Evolutionary conservation across 2,797 vertebrate genomes (phyloP).

Genomic region (Ambastaia sidthimunki): DNA sequence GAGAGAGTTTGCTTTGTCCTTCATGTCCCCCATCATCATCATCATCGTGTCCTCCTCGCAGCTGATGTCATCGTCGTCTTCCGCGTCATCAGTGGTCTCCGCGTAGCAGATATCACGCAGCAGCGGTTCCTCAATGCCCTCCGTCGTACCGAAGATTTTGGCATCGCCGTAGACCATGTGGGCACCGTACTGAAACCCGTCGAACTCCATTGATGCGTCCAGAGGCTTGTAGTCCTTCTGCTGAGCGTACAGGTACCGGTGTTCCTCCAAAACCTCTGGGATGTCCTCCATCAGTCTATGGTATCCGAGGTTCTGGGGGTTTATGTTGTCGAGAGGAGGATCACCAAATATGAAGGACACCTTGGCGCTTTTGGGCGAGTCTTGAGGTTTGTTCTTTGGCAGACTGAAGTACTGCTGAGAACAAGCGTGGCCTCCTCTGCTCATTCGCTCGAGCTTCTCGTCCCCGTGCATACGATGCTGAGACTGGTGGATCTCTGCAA

Average conservation of each 20-base stretch:
- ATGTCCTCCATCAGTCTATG: slow-evolving; percentile 93
- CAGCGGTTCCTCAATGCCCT: slow-evolving; percentile 94
- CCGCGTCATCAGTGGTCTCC: slow-evolving; percentile 94
- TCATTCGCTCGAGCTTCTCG: slow-evolving; percentile 81
- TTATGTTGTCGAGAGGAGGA: slow-evolving; percentile 85
- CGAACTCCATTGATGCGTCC: slow-evolving; percentile 82
- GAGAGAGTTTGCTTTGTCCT: slow-evolving; percentile 79
- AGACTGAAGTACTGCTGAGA: slow-evolving; percentile 83
- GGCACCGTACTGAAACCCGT: slow-evolving; percentile 85
- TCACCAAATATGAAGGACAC: slow-evolving; percentile 99
- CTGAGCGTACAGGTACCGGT: slow-evolving; percentile 85
- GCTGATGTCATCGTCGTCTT: slow-evolving; percentile 97
- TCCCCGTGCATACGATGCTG: slow-evolving; percentile 80
- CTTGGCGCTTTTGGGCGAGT: slow-evolving; percentile 90
- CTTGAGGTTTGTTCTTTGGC: slow-evolving; percentile 87
- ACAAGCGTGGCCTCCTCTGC: slow-evolving; percentile 75
- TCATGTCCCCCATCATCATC: slow-evolving; percentile 84
- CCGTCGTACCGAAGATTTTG: slow-evolving; percentile 89
- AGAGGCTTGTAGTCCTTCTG: slow-evolving; percentile 90
- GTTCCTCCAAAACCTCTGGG: slow-evolving; percentile 88
- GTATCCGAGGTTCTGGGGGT: slow-evolving; percentile 92
- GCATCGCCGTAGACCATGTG: slow-evolving; percentile 82
- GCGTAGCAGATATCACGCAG: slow-evolving; percentile 96
- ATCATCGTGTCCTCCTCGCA: slow-evolving; percentile 93
- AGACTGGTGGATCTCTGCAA: slow-evolving; percentile 85